phyloP scores from a whole-genome alignment of 1,140 invertebrate genomes.

The Lutraria rhynchaena region DNA sequence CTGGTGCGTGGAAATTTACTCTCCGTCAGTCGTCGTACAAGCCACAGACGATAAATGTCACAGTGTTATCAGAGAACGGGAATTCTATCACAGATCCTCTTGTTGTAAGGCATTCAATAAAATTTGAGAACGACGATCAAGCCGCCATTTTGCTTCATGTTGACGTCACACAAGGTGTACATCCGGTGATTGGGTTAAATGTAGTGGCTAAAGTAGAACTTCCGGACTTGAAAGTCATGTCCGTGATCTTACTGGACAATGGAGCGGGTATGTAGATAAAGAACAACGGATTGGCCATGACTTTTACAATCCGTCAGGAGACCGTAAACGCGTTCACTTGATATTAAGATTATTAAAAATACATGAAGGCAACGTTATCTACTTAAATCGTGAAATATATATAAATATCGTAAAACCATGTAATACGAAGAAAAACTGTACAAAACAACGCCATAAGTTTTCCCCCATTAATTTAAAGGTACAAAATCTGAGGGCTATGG shows the following conservation, averaged over 20 bases:
- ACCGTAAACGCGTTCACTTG: no score
- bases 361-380: no score
- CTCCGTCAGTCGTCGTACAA: background rate
- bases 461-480: no score
- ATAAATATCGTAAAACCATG: no score
- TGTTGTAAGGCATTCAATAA: background rate
- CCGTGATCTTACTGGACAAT: slow-evolving; percentile 84
- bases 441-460: no score
- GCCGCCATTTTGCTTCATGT: slow-evolving; percentile 73
- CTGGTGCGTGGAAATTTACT: slow-evolving; percentile 49
- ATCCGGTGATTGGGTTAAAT: slow-evolving; percentile 75
- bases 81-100: slow-evolving; percentile 8
- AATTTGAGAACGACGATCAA: slow-evolving; percentile 60
- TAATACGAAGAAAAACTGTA: no score
- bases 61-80: slow-evolving; percentile 32
- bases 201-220: slow-evolving; percentile 75
- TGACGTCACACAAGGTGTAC: slow-evolving; percentile 71
- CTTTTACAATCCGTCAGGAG: no score
- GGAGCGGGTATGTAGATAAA: slow-evolving; percentile 83
- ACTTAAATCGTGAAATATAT: no score
- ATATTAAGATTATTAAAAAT: no score
- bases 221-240: slow-evolving; percentile 64
- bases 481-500: no score
- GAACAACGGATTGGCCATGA: no score
- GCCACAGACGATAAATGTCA: slow-evolving; percentile 42